Conservation (phyloP, 2,113 vertebrate genomes). For the Shinisaurus crocodilurus region DNA sequence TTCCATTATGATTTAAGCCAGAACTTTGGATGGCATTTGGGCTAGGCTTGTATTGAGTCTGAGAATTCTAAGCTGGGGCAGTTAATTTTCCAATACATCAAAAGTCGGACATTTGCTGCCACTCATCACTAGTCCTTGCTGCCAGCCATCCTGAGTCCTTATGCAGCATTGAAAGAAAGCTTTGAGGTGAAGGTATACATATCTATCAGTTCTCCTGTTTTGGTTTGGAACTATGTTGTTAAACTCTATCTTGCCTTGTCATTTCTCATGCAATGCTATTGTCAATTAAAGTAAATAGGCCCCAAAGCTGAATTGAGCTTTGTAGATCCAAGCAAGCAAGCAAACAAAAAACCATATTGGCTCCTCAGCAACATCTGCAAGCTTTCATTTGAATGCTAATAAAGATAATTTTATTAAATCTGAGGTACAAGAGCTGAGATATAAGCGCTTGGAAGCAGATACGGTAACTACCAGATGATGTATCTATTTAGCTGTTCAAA, state of each 20-base stretch:
- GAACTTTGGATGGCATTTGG: background rate
- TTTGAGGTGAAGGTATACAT: background rate
- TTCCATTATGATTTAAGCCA: background rate
- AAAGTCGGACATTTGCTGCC: background rate
- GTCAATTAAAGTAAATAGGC: background rate
- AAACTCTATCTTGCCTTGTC: background rate
- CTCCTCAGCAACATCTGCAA: background rate
- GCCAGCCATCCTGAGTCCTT: background rate
- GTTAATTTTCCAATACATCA: background rate
- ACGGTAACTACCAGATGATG: constrained; percentile 11
- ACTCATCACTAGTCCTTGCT: background rate
- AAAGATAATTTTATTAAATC: constrained; percentile 65
- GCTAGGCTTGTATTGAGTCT: background rate
- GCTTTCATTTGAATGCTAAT: constrained; percentile 26
- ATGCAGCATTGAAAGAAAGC: background rate
- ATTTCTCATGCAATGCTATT: background rate
- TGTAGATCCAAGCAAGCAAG: background rate
- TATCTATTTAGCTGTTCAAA: constrained; percentile 11
- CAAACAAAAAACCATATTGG: background rate
- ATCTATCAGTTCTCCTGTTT: background rate
- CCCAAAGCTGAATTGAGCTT: background rate
- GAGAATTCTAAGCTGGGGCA: background rate
- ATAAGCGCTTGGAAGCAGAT: background rate
- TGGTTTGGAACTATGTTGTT: background rate
- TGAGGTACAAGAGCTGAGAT: constrained; percentile 44